Base-by-base conservation (phyloP, 1,140 invertebrate genomes). In the Mylabris phalerata region DNA sequence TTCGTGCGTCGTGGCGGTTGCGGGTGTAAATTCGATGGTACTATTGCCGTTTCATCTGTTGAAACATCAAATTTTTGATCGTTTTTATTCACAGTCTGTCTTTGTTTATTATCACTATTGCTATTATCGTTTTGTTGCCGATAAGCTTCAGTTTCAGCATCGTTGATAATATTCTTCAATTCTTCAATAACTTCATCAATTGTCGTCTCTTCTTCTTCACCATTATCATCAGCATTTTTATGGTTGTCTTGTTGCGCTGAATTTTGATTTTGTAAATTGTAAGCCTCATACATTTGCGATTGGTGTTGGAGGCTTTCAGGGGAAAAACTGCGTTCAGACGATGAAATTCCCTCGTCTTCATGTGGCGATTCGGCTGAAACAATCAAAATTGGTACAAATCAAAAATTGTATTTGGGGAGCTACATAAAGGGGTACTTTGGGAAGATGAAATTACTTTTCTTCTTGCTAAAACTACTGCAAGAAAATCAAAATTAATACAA, bases 181-280 rank as follows among this genome's bases (percentile, higher is more conserved):
- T 91, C 89, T 71, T 90, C 87, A 66, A 92, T 92, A 0, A 92
- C 89, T 75, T 92, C 89, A 62, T 92, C 90, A 48, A 93, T 91
- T 10, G 89, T 91, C 0, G 86, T 89, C 75, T 91, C 88, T 48
- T 87, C 86, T 64, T 89, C 87, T 47, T 88, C 85, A 50, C 84
- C 82, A 4, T 75, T 73, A 26, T 26, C 44, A 10, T 61, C 19
- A 59, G 4, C 41, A 48, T 52, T 47, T 48, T 70, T 45, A 76
- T 79, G 52, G 70, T 73, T 57, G 69, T 66, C 55, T 57, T 57
- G 6, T 39, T 59, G 51, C 41, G 41, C 5, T n/a, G 59, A 79
- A 1, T 78, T 81, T 75, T 82, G 80, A 58, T 81, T 82, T 64
- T 80, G 79, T 3, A 80, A 75, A 41, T 77, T 81, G 63, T 82